Evolutionary conservation across 2,888 invertebrate genomes (phyloP), one percentile per base, ranked within the genome.

Genomic region (Plebejus anna): DNA sequence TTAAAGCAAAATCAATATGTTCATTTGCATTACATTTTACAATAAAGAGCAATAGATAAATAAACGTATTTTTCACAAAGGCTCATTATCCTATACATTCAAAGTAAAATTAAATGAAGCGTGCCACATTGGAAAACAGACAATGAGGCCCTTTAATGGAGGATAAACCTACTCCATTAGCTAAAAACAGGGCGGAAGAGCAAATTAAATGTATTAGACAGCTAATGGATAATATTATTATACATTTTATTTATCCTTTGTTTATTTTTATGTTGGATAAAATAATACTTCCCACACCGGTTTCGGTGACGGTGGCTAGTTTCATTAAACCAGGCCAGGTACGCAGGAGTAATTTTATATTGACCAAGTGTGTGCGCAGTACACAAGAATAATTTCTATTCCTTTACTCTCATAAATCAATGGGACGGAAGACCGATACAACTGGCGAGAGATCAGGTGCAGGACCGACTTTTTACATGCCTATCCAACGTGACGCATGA

Each of bases 61-160:
- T 73, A 73, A 73, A 32, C 47, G 32, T 72, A 73, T 55, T 73
- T 73, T 73, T 55, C 55, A 73, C 73, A 73, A 73, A 28, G 47
- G 42, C 72, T 47, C 51, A 51, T 55, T 55, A 55, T 73, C 47
- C n/a, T 55, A 16, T 76, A 76, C 59, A 72, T 76, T 76, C 71
- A 76, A 76, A 71, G 71, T 59, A 59, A 76, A 76, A 76, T 76
- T 72, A 76, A 76, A 76, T 71, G 76, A 76, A 71, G 76, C 71
- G 71, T 70, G 57, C 71, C 71, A 71, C 76, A 71, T 76, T 76
- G 76, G 71, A 71, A 73, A 73, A 76, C 59, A 76, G 57, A 76
- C 76, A 76, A 71, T 76, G 71, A 57, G 71, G 36, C 76, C 71
- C 76, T 76, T 71, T 76, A 76, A 76, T 76, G 76, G 76, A 76